Evolutionary conservation across 2,113 vertebrate species (phyloP).

Genomic region (Casuarius casuarius): DNA sequence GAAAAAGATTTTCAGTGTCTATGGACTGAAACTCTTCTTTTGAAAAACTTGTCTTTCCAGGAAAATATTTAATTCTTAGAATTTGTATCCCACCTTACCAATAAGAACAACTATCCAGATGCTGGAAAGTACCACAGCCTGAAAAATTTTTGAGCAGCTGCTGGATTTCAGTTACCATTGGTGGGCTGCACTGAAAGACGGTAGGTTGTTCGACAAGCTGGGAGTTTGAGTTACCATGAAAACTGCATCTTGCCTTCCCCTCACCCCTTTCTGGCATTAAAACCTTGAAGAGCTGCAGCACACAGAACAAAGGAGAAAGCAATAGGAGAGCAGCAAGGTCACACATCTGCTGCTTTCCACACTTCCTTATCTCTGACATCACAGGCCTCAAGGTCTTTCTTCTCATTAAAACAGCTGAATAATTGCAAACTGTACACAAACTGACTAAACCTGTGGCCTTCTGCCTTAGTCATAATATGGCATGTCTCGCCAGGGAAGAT

Average conservation of each 20-base stretch:
- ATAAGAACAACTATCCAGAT: neutral
- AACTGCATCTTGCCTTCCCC: neutral
- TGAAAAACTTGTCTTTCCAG: neutral
- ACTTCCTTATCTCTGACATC: constrained; percentile 85
- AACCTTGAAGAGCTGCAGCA: constrained; percentile 71
- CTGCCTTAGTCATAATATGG: constrained; percentile 89
- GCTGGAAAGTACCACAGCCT: neutral
- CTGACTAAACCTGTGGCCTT: constrained; percentile 84
- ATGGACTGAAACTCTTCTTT: neutral
- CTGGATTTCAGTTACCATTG: neutral
- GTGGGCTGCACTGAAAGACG: neutral
- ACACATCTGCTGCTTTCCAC: constrained; percentile 77
- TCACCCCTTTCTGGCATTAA: constrained; percentile 42
- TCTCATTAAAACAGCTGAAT: constrained; percentile 86
- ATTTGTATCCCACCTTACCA: neutral
- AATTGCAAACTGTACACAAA: constrained; percentile 83
- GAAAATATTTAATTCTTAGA: neutral
- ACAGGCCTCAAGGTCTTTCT: constrained; percentile 79
- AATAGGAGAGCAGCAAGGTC: constrained; percentile 68
- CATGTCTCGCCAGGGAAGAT: constrained; percentile 29
- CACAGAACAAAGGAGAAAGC: constrained; percentile 70
- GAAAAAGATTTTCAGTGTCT: neutral
- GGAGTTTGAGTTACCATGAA: neutral
- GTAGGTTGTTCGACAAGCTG: neutral
- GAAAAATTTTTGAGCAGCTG: neutral